Base-by-base conservation (phyloP, 2,888 invertebrate species). In the Platycnemis pennipes region DNA sequence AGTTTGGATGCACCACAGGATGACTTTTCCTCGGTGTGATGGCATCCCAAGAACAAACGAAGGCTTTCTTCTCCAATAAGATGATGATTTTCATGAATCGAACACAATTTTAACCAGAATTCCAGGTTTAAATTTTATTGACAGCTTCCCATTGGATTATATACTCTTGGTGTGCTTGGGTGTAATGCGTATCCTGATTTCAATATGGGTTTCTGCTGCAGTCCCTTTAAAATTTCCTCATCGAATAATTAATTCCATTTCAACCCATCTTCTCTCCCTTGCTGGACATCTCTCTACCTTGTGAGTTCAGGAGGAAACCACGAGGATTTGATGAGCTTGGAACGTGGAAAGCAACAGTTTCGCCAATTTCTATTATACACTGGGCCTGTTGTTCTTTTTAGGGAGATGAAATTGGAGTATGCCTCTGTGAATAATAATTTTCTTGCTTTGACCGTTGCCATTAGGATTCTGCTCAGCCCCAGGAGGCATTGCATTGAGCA, bases 331-430 rank as follows among this genome's bases (percentile, higher is more conserved):
- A 94, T 77, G 69, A 77, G 22, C 3, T 94, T 22, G 11, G 44
- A 44, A 26, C 16, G 44, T 94, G 94, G 63, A 94, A 94, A 77
- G 94, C 94, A 45, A 94, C 94, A 69, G 94, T 94, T 94, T 42
- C 69, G 94, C 37, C 77, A 85, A n/a, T 94, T 77, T 94, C 56
- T 94, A 37, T 56, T 94, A 49, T 94, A 94, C n/a, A 94, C 94
- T 44, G 94, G 94, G 44, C 53, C 94, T n/a, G 56, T 94, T 94
- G 53, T 94, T 44, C 42, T 94, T 5, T 53, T 53, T 7, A 56
- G 31, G n/a, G 94, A 53, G 31, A 44, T 94, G 8, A 49, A 44
- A 46, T 19, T 44, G 56, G 42, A 94, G n/a, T 63, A 94, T 94
- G n/a, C n/a, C n/a, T n/a, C 44, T 22, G 49, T 44, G 11, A 42